phyloP scores from a whole-genome alignment of 1,140 invertebrate genomes.

The Plectus sambesii region DNA sequence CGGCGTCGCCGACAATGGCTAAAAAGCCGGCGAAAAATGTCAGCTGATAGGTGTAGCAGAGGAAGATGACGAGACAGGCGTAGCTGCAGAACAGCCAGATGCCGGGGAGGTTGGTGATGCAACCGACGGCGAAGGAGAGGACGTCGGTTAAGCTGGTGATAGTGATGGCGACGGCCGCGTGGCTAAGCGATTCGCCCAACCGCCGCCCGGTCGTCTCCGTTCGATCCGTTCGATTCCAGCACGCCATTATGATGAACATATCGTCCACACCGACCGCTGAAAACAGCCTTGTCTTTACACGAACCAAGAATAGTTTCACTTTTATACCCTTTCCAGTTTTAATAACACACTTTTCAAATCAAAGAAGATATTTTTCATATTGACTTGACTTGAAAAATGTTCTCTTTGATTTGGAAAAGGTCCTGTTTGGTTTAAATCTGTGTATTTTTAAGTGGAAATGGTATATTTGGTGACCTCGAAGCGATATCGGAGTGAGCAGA shows the following conservation, averaged over 20 bases:
- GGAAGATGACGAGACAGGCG: conserved; percentile 46
- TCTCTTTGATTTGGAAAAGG: no score
- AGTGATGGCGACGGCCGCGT: conserved; percentile 49
- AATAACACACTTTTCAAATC: no score
- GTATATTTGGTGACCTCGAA: no score
- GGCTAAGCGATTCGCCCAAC: conserved; percentile 42
- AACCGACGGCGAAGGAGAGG: conserved; percentile 50
- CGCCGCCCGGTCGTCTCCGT: conserved; percentile 26
- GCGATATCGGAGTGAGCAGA: no score
- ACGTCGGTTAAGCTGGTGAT: conserved; percentile 52
- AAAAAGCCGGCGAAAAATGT: conserved; percentile 48
- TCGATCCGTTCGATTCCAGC: conserved; percentile 41
- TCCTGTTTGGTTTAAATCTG: no score
- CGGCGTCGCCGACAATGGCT: conserved; percentile 44
- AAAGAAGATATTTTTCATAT: no score
- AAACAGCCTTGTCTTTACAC: no score
- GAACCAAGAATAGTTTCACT: no score
- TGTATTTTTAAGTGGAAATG: no score
- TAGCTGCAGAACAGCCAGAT: conserved; percentile 49
- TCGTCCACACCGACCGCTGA: conserved; percentile 52
- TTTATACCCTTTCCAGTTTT: no score
- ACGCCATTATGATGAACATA: conserved; percentile 52
- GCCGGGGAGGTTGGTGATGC: conserved; percentile 47
- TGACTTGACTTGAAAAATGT: no score
- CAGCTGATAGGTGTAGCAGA: conserved; percentile 48